These are phyloP conservation scores for Aurelia aurita complex sp. Pacific DNA, from an alignment of 30 jellyfish, hydroid and myxozoan species.

Conservation along the genomic window DNA sequence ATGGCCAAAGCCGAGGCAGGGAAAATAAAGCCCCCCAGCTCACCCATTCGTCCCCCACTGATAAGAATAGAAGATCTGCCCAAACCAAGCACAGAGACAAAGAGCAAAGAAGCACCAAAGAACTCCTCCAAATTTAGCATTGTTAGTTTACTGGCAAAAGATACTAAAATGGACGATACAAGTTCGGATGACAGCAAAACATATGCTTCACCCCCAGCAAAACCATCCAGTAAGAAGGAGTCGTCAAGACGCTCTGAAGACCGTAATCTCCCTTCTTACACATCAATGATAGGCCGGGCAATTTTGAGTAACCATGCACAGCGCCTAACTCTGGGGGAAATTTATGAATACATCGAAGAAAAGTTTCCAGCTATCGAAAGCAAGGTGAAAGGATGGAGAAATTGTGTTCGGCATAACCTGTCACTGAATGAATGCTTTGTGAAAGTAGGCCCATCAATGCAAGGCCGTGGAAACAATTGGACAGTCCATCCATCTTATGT, in stretches of 20 bases:
- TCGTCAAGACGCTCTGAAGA: slow-evolving; percentile 9
- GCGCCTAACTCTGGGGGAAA: slow-evolving; percentile 68
- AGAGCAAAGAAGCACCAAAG: neutral
- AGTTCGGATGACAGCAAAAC: neutral
- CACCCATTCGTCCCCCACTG: slow-evolving; percentile 36
- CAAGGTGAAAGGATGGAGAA: slow-evolving; percentile 78
- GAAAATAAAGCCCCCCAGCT: neutral
- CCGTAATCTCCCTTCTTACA: slow-evolving; percentile 55
- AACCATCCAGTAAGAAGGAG: neutral
- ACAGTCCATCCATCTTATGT: slow-evolving; percentile 69
- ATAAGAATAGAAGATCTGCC: slow-evolving; percentile 7
- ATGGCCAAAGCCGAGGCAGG: slow-evolving; percentile 14
- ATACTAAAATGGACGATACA: neutral
- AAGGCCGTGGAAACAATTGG: slow-evolving; percentile 84
- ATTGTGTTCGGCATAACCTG: slow-evolving; percentile 78
- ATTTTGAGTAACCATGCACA: slow-evolving; percentile 40
- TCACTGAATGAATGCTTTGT: slow-evolving; percentile 70
- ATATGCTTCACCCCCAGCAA: neutral
- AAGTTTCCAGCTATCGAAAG: slow-evolving; percentile 49
- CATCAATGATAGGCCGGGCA: slow-evolving; percentile 80
- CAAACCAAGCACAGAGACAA: neutral
- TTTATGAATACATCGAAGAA: slow-evolving; percentile 64
- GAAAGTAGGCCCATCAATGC: slow-evolving; percentile 70
- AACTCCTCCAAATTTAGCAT: slow-evolving; percentile 28
- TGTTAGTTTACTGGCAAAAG: slow-evolving; percentile 23